Conservation (phyloP, 2,888 invertebrate species). For the Marasmarcha lunaedactyla region DNA sequence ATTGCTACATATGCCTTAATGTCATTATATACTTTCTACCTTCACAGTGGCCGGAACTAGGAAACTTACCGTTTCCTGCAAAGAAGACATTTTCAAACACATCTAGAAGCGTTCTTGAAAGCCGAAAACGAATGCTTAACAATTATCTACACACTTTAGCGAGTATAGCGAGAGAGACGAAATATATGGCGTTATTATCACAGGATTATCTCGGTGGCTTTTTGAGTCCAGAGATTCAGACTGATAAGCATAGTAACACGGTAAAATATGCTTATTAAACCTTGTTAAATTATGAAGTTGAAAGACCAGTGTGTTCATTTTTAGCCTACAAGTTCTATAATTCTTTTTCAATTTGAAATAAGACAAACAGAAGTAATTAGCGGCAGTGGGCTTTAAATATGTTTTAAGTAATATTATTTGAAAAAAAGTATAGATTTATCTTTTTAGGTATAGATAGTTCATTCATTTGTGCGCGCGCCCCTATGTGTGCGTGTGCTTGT, state of each 20-base stretch:
- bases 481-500: no score
- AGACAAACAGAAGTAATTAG: not conserved
- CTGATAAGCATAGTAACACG: constrained; percentile 52
- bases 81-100: constrained; percentile 96
- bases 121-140: constrained; percentile 84
- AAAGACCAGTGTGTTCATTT: no score
- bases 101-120: constrained; percentile 85
- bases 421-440: no score
- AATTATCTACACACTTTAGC: constrained; percentile 80
- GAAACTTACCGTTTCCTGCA: constrained; percentile 85
- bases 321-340: no score
- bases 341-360: no score
- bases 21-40: no score
- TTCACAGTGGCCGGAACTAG: constrained; percentile 81
- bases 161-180: constrained; percentile 39
- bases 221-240: constrained; percentile 52
- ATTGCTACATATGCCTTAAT: no score
- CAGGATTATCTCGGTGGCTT: constrained; percentile 56
- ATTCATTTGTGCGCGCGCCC: no score
- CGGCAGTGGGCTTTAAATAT: no score
- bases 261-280: constrained; percentile 32
- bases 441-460: no score
- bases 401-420: no score
- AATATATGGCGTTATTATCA: constrained; percentile 47
- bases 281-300: no score